phyloP scores from a whole-genome alignment of 2,113 vertebrate species.

The Rutilus rutilus region DNA sequence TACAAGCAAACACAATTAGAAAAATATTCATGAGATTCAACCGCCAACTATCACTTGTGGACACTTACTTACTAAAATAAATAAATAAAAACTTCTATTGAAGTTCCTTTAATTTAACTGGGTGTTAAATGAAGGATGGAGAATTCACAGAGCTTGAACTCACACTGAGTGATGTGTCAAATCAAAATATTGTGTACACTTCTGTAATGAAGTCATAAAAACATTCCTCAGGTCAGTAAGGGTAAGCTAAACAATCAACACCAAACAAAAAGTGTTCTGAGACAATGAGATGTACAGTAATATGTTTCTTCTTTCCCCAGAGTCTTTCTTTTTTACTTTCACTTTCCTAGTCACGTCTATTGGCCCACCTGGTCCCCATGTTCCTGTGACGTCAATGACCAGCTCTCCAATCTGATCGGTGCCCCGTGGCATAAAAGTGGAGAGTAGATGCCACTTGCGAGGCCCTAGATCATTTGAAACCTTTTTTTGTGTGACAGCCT shows the following conservation, averaged over 20 bases:
- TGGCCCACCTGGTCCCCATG: not conserved
- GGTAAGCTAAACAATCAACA: not conserved
- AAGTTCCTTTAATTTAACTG: slow-evolving; percentile 8
- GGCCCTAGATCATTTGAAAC: too few species aligned
- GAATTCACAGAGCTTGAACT: not conserved
- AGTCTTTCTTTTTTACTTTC: not conserved
- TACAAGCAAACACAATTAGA: not conserved
- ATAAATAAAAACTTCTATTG: not conserved
- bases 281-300: not conserved
- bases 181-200: not conserved
- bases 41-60: not conserved
- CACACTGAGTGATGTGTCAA: not conserved
- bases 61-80: not conserved
- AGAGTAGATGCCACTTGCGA: too few species aligned
- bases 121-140: not conserved
- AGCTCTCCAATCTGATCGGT: too few species aligned
- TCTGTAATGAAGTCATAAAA: not conserved
- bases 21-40: not conserved
- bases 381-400: too few species aligned
- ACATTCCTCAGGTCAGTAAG: not conserved
- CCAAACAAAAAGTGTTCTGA: slow-evolving; percentile 4
- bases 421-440: too few species aligned
- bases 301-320: not conserved
- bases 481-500: too few species aligned
- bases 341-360: not conserved